Percentiles rank a stretch among this genome's conserved stretches.
Evolutionary conservation across 1,140 invertebrate species (phyloP).

Genomic region (Nasonia longicornis): DNA sequence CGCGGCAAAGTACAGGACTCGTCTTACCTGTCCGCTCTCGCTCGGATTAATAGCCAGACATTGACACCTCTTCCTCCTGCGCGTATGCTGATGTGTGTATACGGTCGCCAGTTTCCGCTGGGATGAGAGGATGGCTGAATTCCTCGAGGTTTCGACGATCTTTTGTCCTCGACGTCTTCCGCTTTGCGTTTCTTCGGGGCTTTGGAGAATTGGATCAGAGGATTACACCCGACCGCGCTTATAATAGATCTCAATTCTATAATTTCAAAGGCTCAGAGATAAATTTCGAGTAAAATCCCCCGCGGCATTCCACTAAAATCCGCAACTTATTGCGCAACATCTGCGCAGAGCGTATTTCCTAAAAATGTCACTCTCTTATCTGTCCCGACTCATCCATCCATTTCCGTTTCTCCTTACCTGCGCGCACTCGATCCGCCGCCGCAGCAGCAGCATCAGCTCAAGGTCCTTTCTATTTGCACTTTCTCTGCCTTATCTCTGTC

Average conservation of each 20-base stretch:
- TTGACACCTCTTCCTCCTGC: constrained; percentile 15
- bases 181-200: background rate
- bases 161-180: background rate
- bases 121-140: background rate
- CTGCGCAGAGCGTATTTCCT: background rate
- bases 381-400: constrained; percentile 12
- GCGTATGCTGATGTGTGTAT: background rate
- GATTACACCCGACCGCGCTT: too few species aligned
- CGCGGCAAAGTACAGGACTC: background rate
- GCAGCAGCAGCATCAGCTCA: background rate
- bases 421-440: background rate
- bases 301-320: background rate
- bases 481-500: constrained; percentile 35
- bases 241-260: too few species aligned
- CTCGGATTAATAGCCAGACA: constrained; percentile 35
- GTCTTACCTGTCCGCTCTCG: constrained; percentile 21
- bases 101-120: too few species aligned
- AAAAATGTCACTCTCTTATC: constrained; percentile 41
- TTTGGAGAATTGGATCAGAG: background rate
- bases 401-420: constrained; percentile 30
- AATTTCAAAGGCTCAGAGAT: too few species aligned
- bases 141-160: background rate
- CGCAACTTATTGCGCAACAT: constrained; percentile 28
- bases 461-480: constrained; percentile 36
- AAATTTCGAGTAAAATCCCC: too few species aligned